Evolutionary conservation across 2,113 vertebrate genomes (phyloP).

Genomic region (Origma solitaria): DNA sequence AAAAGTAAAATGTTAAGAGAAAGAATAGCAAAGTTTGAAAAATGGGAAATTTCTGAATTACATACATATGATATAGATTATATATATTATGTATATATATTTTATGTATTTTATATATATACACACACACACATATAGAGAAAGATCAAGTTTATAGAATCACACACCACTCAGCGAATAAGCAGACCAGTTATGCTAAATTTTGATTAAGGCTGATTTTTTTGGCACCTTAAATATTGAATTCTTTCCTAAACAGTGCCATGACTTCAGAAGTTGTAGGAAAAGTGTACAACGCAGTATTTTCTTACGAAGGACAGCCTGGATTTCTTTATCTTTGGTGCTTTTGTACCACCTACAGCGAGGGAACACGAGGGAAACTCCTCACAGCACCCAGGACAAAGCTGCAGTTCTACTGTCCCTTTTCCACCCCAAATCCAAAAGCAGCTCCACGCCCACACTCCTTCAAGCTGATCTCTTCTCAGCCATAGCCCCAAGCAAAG

Average conservation of each 20-base stretch:
- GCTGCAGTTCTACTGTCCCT: neutral
- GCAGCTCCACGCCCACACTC: neutral
- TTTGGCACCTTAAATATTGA: neutral
- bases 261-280: neutral
- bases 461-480: neutral
- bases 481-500: neutral
- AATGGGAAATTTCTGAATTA: neutral
- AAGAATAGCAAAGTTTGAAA: neutral
- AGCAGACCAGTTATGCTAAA: neutral
- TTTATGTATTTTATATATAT: too few species aligned
- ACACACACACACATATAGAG: neutral
- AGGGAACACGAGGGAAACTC: neutral
- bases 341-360: neutral
- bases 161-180: neutral
- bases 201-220: neutral
- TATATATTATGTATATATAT: too few species aligned
- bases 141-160: neutral
- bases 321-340: neutral
- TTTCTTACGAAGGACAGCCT: neutral
- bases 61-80: too few species aligned
- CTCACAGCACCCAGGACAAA: neutral
- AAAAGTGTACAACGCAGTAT: neutral
- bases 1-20: neutral
- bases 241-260: neutral
- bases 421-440: neutral